Evolutionary conservation across 2,113 vertebrate species (phyloP).

Genomic region (Pardalotus punctatus): DNA sequence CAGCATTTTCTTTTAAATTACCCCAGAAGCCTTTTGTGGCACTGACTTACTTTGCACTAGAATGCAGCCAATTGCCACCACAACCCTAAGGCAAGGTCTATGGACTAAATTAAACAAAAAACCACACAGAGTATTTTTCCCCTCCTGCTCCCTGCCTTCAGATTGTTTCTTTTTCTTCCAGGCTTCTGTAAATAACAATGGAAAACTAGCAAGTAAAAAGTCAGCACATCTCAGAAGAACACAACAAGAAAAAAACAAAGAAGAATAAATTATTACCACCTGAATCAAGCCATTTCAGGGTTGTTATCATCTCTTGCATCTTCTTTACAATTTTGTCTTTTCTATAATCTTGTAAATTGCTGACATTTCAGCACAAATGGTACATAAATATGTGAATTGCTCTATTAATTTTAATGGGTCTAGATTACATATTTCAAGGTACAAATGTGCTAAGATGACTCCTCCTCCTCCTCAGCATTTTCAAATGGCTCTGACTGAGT

Average conservation of each 20-base stretch:
- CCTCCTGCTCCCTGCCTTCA: background rate
- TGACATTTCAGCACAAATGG: background rate
- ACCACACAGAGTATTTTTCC: background rate
- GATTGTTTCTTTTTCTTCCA: background rate
- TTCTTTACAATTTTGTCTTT: background rate
- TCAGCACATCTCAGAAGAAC: accelerated
- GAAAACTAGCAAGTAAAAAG: background rate
- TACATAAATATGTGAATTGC: background rate
- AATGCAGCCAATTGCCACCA: background rate
- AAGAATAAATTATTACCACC: background rate
- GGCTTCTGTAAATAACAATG: background rate
- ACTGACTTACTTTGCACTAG: background rate
- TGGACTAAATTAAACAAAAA: background rate
- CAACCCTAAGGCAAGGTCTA: background rate
- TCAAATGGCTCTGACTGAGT: background rate
- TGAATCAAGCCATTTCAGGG: background rate
- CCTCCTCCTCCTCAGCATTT: background rate
- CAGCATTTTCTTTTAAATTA: background rate
- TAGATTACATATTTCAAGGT: background rate
- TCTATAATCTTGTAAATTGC: background rate
- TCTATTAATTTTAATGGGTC: constrained; percentile 9
- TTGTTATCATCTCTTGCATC: background rate
- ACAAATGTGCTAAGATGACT: background rate
- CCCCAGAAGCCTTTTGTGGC: background rate
- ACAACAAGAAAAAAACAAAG: background rate